A percentile compares a stretch with the other conserved stretches of the same genome.
Evolutionary conservation across 2,113 vertebrate genomes (phyloP).

Genomic region (Canis aureus): DNA sequence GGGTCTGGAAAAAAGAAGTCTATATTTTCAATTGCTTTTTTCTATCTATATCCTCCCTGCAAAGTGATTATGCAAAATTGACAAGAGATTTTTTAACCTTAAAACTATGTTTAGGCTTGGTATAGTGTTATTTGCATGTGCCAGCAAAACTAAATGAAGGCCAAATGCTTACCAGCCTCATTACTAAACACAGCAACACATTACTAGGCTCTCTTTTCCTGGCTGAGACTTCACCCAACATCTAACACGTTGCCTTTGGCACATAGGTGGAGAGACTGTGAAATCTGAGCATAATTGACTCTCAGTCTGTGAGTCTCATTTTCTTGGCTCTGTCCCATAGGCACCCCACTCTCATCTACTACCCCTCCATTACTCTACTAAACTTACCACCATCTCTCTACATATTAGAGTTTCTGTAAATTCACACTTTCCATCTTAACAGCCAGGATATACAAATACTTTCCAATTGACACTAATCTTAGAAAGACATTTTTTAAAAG

Average conservation of each 20-base stretch:
- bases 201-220: slow-evolving; percentile 79
- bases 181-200: slow-evolving; percentile 75
- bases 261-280: slow-evolving; percentile 81
- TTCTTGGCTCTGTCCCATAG: slow-evolving; percentile 76
- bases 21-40: slow-evolving; percentile 25
- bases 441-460: slow-evolving; percentile 87
- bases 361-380: slow-evolving; percentile 50
- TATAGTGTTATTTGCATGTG: slow-evolving; percentile 77
- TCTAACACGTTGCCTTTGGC: slow-evolving; percentile 79
- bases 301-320: slow-evolving; percentile 87
- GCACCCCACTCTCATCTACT: slow-evolving; percentile 63
- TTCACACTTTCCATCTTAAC: slow-evolving; percentile 88
- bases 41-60: slow-evolving; percentile 47
- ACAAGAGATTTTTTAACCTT: slow-evolving; percentile 74
- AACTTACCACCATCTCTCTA: slow-evolving; percentile 76
- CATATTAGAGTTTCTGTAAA: slow-evolving; percentile 85
- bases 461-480: slow-evolving; percentile 83
- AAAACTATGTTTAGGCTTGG: background rate
- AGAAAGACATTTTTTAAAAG: slow-evolving; percentile 73
- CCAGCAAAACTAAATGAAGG: slow-evolving; percentile 73
- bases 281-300: slow-evolving; percentile 88
- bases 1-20: background rate
- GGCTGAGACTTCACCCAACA: slow-evolving; percentile 75
- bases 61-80: slow-evolving; percentile 78
- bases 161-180: slow-evolving; percentile 66